A percentile compares a stretch with the other conserved stretches of the same genome.
Conservation (phyloP, 37 sponge, comb jelly and placozoan species). For the Petrosia ficiformis region DNA sequence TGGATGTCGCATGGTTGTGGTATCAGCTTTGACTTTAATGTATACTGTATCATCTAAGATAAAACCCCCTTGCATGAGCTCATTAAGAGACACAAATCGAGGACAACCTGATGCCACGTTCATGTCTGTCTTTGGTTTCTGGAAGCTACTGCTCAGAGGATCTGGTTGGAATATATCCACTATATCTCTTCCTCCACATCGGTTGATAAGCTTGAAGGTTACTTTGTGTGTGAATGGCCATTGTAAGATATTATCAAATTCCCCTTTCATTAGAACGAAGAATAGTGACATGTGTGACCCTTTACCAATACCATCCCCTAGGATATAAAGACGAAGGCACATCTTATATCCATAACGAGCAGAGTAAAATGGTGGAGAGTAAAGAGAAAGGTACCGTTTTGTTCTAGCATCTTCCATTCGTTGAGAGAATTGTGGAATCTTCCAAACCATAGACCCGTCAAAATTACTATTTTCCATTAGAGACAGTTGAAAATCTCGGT, state of each 20-base stretch:
- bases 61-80: conserved; percentile 50
- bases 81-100: conserved; percentile 41
- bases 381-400: conserved; percentile 72
- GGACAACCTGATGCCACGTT: conserved; percentile 78
- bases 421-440: conserved; percentile 67
- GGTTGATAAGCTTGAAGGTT: conserved; percentile 75
- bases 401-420: conserved; percentile 59
- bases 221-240: conserved; percentile 81
- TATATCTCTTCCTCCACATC: conserved; percentile 41
- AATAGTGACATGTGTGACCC: conserved; percentile 72
- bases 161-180: conserved; percentile 81
- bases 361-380: conserved; percentile 74
- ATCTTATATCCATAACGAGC: conserved; percentile 83
- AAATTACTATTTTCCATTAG: conserved; percentile 64
- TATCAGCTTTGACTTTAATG: conserved; percentile 56
- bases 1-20: conserved; percentile 19
- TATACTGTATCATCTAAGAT: conserved; percentile 66
- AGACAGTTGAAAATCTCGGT: conserved; percentile 67
- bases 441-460: conserved; percentile 75
- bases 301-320: conserved; percentile 81
- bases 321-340: conserved; percentile 77
- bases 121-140: conserved; percentile 75
- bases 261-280: conserved; percentile 76
- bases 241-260: conserved; percentile 78
- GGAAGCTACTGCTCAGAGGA: conserved; percentile 69